Percentiles rank a stretch among this genome's conserved stretches.
phyloP scores from a whole-genome alignment of 1,140 invertebrate genomes.

The Hyphantria cunea region DNA sequence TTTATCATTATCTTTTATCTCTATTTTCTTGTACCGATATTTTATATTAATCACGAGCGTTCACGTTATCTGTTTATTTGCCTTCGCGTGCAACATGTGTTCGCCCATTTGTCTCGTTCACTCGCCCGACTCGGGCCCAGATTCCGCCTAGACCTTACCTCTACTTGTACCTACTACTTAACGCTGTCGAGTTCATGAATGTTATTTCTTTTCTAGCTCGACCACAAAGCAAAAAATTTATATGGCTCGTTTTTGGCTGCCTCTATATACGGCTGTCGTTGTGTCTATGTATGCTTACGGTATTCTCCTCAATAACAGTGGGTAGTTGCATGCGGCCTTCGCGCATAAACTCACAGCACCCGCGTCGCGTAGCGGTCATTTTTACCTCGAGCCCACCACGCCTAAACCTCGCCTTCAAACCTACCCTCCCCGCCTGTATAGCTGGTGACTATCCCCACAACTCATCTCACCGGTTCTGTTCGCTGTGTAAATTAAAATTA shows the following conservation, averaged over 20 bases:
- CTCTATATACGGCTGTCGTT: conserved; percentile 78
- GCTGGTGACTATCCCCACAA: conserved; percentile 35
- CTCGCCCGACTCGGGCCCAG: not conserved
- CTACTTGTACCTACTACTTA: conserved; percentile 18
- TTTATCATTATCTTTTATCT: conserved; percentile 52
- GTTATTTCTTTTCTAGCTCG: conserved; percentile 76
- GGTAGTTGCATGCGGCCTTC: conserved; percentile 69
- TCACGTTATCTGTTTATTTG: conserved; percentile 67
- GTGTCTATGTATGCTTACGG: conserved; percentile 80
- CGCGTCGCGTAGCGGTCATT: conserved; percentile 1
- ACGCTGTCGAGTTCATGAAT: conserved; percentile 66
- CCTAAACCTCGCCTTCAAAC: not conserved
- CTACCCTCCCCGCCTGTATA: conserved; percentile 29
- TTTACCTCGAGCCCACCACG: conserved; percentile 4
- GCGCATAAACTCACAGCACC: conserved; percentile 32
- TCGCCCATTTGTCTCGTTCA: not conserved
- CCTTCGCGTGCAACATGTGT: conserved; percentile 43
- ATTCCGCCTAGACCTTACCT: conserved; percentile 3
- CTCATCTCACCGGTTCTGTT: conserved; percentile 35
- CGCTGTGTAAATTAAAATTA: conserved; percentile 35
- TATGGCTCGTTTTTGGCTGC: conserved; percentile 80
- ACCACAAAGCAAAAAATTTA: conserved; percentile 79
- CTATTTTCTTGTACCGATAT: conserved; percentile 34
- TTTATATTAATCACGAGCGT: conserved; percentile 50
- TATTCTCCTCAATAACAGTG: conserved; percentile 59